Base-by-base conservation (phyloP, 2,797 vertebrate genomes). In the Lepilemur ruficaudatus region DNA sequence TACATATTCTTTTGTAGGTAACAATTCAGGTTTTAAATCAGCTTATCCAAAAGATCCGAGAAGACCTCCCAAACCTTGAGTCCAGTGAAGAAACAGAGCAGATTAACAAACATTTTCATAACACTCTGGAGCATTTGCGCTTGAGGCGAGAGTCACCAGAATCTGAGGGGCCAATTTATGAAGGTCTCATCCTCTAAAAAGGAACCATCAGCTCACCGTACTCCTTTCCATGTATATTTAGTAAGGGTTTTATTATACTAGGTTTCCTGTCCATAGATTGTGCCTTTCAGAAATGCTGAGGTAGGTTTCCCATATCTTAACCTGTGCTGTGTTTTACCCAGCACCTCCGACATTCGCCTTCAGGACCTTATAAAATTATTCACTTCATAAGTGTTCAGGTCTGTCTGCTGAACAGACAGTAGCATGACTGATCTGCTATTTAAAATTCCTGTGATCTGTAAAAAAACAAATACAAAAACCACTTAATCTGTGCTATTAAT, bases 81-180 rank as follows among this genome's bases (percentile, higher is more conserved):
- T 99, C 99, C 35, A 99, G 99, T 69, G 99, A 99, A 98, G 99
- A 99, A 98, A 99, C 99, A 0, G 99, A 99, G 98, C 99, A 99
- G 98, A 99, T 99, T 98, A 99, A 99, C 99, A 99, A 99, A 99
- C 99, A 99, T 98, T 99, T 99, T 98, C 99, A 99, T 97, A 99
- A 99, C 98, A 99, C 99, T 55, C 99, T 99, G 99, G 99, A 99
- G 98, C 99, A 99, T 95, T 99, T 99, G 95, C 99, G 99, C 85
- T 98, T 99, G 98, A 99, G 99, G 98, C 99, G 99, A 95, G 99
- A 99, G 76, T 99, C 99, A 3, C 99, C 99, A 0, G 99, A 99
- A 96, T 99, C 99, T 0, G 99, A 99, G 98, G 99, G 99, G 63
- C 99, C 99, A 14, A 99, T 99, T 94, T 99, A 99, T 46, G 99